A percentile compares a stretch with the other conserved stretches of the same genome.
phyloP scores from a whole-genome alignment of 2,113 vertebrate species.

The Gymnogyps californianus region DNA sequence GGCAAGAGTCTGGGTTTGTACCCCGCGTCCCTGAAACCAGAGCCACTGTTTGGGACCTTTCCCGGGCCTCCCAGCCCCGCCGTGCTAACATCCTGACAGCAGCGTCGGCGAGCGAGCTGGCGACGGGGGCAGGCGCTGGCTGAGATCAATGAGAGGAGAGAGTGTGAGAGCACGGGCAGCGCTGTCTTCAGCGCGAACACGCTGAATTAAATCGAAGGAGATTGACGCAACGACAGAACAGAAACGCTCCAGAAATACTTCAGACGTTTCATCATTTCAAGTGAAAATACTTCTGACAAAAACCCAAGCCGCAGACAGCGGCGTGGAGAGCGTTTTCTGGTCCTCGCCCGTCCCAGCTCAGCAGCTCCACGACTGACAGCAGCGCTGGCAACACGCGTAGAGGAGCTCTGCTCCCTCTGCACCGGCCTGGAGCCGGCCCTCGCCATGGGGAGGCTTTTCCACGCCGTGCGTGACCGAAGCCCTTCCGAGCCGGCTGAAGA shows the following conservation, averaged over 20 bases:
- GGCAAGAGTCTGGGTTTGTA: not conserved
- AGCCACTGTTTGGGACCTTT: not conserved
- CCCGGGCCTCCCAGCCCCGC: accelerated
- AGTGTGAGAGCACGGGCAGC: not conserved
- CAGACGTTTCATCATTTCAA: not conserved
- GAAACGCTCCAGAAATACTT: not conserved
- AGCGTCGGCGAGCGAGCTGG: not conserved
- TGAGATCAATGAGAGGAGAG: not conserved
- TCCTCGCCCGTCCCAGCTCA: not conserved
- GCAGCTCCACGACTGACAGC: not conserved
- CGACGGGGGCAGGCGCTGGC: not conserved
- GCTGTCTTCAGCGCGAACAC: not conserved
- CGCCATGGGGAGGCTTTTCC: accelerated
- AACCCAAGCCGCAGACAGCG: not conserved
- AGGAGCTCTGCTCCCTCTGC: not conserved
- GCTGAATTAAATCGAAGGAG: not conserved
- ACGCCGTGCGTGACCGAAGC: accelerated
- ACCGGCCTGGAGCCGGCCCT: too few relatives aligned
- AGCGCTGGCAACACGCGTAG: accelerated
- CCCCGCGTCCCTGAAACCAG: not conserved
- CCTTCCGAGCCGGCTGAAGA: not conserved
- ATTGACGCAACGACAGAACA: not conserved
- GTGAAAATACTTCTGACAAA: not conserved
- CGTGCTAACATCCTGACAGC: not conserved
- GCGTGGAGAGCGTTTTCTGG: not conserved